These are phyloP conservation scores for Andrena chrysosceles DNA, from an alignment of 2,888 invertebrate species.

Conservation along the genomic window DNA sequence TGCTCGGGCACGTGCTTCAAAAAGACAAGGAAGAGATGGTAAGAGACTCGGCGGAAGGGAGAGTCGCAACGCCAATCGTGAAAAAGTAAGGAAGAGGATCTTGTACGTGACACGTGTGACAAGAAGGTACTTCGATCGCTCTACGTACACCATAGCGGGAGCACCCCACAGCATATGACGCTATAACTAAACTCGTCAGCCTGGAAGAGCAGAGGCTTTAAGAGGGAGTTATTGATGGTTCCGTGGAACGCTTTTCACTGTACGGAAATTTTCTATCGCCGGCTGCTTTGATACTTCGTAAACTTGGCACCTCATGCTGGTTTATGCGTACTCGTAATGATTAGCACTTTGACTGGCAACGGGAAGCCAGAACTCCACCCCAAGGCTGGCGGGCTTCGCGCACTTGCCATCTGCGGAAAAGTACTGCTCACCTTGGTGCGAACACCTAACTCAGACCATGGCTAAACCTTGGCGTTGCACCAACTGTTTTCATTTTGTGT, in stretches of 20 bases:
- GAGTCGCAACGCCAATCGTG: constrained; percentile 21
- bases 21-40: constrained; percentile 18
- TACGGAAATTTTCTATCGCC: constrained; percentile 37
- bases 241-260: constrained; percentile 35
- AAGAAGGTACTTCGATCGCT: constrained; percentile 47
- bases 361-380: background rate
- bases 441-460: no score
- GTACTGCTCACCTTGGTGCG: no score
- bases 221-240: constrained; percentile 49
- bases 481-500: no score
- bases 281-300: constrained; percentile 2
- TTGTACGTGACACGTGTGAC: constrained; percentile 54
- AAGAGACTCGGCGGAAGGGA: background rate
- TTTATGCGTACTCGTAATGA: constrained; percentile 6
- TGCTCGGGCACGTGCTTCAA: constrained; percentile 39
- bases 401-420: no score
- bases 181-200: constrained; percentile 5
- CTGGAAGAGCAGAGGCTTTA: constrained; percentile 1
- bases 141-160: constrained; percentile 12
- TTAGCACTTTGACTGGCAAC: background rate
- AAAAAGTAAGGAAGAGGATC: constrained; percentile 46
- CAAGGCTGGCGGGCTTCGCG: no score
- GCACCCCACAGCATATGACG: background rate
- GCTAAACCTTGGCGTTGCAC: no score
- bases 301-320: background rate